Base-by-base conservation (phyloP, 92 coral and sea anemone species). In the Zoanthus solanderi region DNA sequence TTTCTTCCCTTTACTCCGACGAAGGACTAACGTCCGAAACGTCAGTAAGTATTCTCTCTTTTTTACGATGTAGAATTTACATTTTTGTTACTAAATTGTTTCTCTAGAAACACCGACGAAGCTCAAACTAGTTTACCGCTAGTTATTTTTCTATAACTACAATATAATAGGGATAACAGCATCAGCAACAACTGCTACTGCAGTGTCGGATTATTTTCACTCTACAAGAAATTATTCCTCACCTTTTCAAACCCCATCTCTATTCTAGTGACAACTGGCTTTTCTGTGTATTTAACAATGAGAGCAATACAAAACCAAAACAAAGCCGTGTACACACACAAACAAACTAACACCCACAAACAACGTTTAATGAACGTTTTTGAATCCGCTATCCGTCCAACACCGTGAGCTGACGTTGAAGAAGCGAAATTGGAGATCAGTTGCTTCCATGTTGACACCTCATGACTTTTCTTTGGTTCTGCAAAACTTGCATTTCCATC, bases 191-290 rank as follows among this genome's bases (percentile, higher is more conserved):
- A 7, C 8, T 6, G 8, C 12, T 50, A 50, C 42, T 13, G 2
- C 12, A 2, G 66, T 10, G 18, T 3, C 66, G 47, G 9, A 89
- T 29, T 9, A 93, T 54, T 63, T 91, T 67, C 56, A 3, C 8
- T 29, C 15, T 5, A 74, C 94, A 93, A 85, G 85, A 14, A 5
- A 63, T n/a, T 0, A 58, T 10, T 15, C 12, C 77, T 73, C 28
- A 92, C 96, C 96, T 93, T 91, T 73, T 93, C 96, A 76, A 92
- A 92, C 84, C 89, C 76, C 84, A 91, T 82, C 83, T 93, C 96
- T 76, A 92, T 87, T 69, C 90, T 86, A 31, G 96, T 89, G 18
- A 87, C 78, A 28, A 93, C 91, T 14, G 96, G 96, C 46, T 93
- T 93, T 34, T 65, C 68, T 72, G 75, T 9, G 58, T 80, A 93